Conservation (phyloP, 2,797 vertebrate species). For the Intellagama lesueurii region DNA sequence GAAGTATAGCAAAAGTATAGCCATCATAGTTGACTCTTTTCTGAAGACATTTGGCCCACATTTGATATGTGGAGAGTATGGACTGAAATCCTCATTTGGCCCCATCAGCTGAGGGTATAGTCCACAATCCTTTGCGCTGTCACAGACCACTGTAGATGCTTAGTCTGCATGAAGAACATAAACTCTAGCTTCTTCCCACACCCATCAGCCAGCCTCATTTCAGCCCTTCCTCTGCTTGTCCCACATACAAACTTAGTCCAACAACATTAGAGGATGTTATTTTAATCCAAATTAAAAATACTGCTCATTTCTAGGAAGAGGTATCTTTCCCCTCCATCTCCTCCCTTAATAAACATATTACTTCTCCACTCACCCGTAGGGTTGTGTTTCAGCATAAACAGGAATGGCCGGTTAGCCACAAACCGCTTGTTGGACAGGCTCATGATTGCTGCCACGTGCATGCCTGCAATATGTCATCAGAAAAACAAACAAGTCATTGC, state of each 20-base stretch:
- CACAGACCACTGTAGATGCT: no score
- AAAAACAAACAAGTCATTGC: neutral
- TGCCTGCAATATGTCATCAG: conserved; percentile 55
- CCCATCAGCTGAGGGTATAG: neutral
- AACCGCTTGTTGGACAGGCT: conserved; percentile 69
- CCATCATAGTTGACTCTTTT: neutral
- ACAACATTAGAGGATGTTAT: neutral
- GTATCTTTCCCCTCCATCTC: neutral
- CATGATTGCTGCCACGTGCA: conserved; percentile 70
- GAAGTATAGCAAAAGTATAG: neutral
- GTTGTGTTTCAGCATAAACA: conserved; percentile 74
- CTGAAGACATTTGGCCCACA: neutral
- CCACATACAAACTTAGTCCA: neutral
- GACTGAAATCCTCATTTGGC: no score
- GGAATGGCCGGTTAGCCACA: conserved; percentile 72
- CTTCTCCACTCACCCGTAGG: conserved; percentile 67
- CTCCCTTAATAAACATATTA: neutral
- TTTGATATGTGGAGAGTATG: no score
- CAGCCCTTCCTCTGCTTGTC: neutral
- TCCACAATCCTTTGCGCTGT: neutral
- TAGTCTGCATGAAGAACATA: neutral
- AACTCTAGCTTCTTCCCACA: neutral
- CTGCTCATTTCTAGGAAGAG: neutral
- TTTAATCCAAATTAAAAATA: neutral
- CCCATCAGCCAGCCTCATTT: neutral